Evolutionary conservation across 2,888 invertebrate species (phyloP).

Genomic region (Anarsia innoxiella): DNA sequence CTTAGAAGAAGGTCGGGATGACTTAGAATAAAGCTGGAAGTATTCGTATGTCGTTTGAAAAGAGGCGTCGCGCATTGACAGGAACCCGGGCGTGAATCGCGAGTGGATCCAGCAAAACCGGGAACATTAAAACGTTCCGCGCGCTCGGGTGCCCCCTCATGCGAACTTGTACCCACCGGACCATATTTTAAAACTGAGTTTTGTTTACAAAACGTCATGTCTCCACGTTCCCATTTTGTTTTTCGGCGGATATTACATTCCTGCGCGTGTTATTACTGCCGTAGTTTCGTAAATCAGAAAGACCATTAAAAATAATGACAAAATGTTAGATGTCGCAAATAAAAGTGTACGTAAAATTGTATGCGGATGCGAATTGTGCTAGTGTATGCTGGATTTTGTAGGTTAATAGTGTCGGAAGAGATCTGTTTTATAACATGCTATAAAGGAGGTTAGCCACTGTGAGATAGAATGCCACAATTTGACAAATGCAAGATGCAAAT

Average conservation of each 20-base stretch:
- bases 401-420: no score
- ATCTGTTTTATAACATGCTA: no score
- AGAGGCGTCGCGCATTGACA: slow-evolving; percentile 40
- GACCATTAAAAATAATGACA: slow-evolving; percentile 52
- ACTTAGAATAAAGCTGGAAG: slow-evolving; percentile 37
- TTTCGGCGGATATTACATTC: slow-evolving; percentile 18
- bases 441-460: no score
- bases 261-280: slow-evolving; percentile 23
- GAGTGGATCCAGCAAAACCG: slow-evolving; percentile 18
- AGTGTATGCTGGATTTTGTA: no score
- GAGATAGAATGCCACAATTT: no score
- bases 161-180: slow-evolving; percentile 44
- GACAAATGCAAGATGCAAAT: no score
- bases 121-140: slow-evolving; percentile 64
- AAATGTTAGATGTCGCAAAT: no score
- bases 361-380: no score
- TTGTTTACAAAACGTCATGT: slow-evolving; percentile 48
- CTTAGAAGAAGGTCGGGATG: slow-evolving; percentile 28
- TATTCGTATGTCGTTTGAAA: slow-evolving; percentile 43
- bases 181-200: slow-evolving; percentile 54
- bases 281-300: slow-evolving; percentile 36
- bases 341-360: no score
- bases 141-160: slow-evolving; percentile 44
- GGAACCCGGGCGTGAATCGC: slow-evolving; percentile 39
- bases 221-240: slow-evolving; percentile 29